phyloP scores from a whole-genome alignment of 2,113 vertebrate genomes.

The Tetrao urogallus region DNA sequence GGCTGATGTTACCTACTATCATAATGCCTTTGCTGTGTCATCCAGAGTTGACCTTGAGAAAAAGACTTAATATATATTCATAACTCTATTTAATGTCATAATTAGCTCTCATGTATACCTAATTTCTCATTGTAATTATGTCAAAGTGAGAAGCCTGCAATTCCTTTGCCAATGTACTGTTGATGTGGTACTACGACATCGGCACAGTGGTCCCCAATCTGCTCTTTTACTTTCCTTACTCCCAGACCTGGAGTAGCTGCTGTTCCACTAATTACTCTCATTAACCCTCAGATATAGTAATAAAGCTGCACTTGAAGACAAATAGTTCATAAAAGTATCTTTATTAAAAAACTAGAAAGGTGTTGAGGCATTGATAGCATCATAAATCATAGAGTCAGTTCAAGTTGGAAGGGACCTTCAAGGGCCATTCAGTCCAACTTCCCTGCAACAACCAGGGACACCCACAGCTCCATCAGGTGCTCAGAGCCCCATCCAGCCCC shows the following conservation, averaged over 20 bases:
- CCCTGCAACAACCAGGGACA: neutral
- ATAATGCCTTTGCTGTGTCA: slow-evolving; percentile 8
- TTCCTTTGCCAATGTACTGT: slow-evolving; percentile 35
- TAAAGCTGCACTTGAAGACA: neutral
- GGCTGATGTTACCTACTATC: neutral
- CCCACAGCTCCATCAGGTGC: too few relatives aligned
- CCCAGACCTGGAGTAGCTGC: neutral
- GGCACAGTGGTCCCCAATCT: neutral
- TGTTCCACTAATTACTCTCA: neutral
- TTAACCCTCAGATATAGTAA: neutral
- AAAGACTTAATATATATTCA: slow-evolving; percentile 62
- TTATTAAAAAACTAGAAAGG: neutral
- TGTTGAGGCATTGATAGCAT: neutral
- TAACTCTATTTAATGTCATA: slow-evolving; percentile 60
- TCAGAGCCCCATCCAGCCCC: too few relatives aligned
- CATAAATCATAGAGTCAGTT: neutral
- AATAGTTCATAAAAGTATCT: neutral
- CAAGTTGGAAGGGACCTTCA: neutral
- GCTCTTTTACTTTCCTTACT: neutral
- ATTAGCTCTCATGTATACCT: slow-evolving; percentile 56
- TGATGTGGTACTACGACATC: slow-evolving; percentile 5
- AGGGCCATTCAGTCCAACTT: too few relatives aligned
- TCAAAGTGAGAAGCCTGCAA: slow-evolving; percentile 45
- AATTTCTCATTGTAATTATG: slow-evolving; percentile 63
- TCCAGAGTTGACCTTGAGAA: slow-evolving; percentile 53